Evolutionary conservation across 2,113 vertebrate species (phyloP).

Genomic region (Ia io): DNA sequence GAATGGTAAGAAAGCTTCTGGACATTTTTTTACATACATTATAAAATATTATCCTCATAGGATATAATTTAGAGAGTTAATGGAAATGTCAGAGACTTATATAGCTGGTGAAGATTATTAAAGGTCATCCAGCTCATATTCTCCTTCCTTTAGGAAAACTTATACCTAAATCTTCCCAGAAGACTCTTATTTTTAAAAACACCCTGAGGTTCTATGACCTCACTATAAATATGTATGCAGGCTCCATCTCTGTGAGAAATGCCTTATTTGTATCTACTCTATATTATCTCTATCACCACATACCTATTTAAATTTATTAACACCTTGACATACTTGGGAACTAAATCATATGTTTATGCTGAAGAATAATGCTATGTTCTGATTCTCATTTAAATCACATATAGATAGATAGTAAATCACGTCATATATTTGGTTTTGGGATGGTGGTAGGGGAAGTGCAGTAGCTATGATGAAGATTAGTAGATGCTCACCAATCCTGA

Average conservation of each 20-base stretch:
- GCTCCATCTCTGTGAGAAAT: not conserved
- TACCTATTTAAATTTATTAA: not conserved
- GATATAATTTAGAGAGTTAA: not conserved
- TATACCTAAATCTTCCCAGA: not conserved
- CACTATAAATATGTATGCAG: not conserved
- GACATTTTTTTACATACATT: not conserved
- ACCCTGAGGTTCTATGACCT: not conserved
- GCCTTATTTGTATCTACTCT: not conserved
- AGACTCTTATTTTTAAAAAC: not conserved
- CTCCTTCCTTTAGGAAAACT: slow-evolving; percentile 29
- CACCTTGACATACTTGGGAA: not conserved
- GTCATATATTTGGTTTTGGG: not conserved
- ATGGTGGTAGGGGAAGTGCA: not conserved
- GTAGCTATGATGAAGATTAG: not conserved
- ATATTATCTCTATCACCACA: not conserved
- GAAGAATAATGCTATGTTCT: not conserved
- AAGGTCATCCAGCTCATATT: slow-evolving; percentile 7
- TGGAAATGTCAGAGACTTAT: not conserved
- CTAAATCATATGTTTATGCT: not conserved
- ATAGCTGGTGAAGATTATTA: not conserved
- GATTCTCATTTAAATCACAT: not conserved
- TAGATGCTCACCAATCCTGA: not conserved
- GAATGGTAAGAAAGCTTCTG: not conserved
- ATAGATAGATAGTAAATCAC: not conserved
- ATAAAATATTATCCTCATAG: not conserved